Conservation (phyloP, 2,888 invertebrate genomes). For the Venustoraphidia nigricollis region DNA sequence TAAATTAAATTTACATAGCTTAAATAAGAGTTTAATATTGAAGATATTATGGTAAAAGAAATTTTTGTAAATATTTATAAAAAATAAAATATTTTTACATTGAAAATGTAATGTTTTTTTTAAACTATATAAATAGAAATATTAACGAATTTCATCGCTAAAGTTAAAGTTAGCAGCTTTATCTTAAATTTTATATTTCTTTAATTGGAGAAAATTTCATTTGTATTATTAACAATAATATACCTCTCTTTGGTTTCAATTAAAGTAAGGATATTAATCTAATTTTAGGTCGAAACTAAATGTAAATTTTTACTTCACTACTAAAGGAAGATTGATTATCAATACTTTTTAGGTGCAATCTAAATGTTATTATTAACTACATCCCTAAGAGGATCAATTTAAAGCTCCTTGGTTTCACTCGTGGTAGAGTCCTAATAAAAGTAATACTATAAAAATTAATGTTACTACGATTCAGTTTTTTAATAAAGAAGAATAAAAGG, state of each 20-base stretch:
- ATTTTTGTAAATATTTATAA: no score
- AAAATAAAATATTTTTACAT: no score
- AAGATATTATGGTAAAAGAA: no score
- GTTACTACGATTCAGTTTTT: slow-evolving; percentile 17
- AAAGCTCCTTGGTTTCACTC: slow-evolving; percentile 45
- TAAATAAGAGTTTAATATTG: no score
- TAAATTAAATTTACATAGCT: not conserved
- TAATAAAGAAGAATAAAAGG: slow-evolving; percentile 22
- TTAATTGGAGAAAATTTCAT: slow-evolving; percentile 40
- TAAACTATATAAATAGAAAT: no score
- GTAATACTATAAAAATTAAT: slow-evolving; percentile 32
- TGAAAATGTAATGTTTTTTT: no score
- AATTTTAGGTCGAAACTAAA: slow-evolving; percentile 37
- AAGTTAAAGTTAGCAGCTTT: no score
- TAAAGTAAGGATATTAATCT: slow-evolving; percentile 31
- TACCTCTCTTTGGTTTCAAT: slow-evolving; percentile 35
- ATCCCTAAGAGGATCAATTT: slow-evolving; percentile 32
- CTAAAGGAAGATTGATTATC: slow-evolving; percentile 22
- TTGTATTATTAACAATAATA: slow-evolving; percentile 50
- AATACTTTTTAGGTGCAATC: slow-evolving; percentile 32
- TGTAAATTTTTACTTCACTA: slow-evolving; percentile 31
- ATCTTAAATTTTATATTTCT: slow-evolving; percentile 30
- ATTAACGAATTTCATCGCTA: no score
- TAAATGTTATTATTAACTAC: slow-evolving; percentile 32
- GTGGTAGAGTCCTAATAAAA: slow-evolving; percentile 35